Conservation (phyloP, 2,888 invertebrate species). For the Amphipyra berbera region DNA sequence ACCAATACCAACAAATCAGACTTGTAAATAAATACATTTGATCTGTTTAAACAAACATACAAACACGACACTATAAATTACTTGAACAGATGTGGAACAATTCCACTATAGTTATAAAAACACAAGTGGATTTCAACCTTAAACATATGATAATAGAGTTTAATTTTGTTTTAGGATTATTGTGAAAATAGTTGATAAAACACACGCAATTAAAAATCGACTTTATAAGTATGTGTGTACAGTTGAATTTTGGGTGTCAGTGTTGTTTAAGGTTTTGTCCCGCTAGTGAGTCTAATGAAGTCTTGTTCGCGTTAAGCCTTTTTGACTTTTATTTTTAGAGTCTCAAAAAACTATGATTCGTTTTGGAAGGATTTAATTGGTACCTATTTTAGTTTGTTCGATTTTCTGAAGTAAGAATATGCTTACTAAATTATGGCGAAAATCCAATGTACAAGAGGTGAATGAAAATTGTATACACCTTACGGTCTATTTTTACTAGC, state of each 20-base stretch:
- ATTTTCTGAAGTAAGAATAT: too few relatives aligned
- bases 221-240: rapidly evolving
- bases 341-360: conserved; percentile 17
- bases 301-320: conserved; percentile 30
- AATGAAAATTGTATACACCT: too few relatives aligned
- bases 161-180: background rate
- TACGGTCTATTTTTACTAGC: too few relatives aligned
- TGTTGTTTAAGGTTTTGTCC: conserved; percentile 18
- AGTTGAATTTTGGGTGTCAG: conserved; percentile 4
- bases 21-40: conserved; percentile 56
- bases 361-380: conserved; percentile 28
- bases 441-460: too few relatives aligned
- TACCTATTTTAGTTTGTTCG: background rate
- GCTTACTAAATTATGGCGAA: too few relatives aligned
- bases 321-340: conserved; percentile 17
- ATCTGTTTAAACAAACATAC: conserved; percentile 53
- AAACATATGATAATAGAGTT: rapidly evolving
- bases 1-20: conserved; percentile 45
- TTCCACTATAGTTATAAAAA: conserved; percentile 16
- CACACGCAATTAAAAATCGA: background rate
- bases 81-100: conserved; percentile 28
- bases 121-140: background rate
- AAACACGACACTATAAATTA: conserved; percentile 43
- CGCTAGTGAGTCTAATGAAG: conserved; percentile 38
- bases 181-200: conserved; percentile 6